Evolutionary conservation across 2,888 invertebrate genomes (phyloP).

Genomic region (Conomelus anceps): DNA sequence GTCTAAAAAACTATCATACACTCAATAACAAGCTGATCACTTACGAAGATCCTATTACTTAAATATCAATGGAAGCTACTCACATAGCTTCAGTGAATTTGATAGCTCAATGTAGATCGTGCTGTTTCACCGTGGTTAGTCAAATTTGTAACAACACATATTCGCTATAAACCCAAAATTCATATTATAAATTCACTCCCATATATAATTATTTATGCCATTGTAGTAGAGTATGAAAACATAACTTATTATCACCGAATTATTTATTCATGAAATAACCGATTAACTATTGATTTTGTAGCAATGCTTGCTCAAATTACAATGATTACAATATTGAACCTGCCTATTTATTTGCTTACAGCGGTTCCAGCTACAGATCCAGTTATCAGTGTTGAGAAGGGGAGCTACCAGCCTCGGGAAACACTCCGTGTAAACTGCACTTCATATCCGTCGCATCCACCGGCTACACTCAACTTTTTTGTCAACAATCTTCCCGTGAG

Average conservation of each 20-base stretch:
- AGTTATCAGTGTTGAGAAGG: constrained; percentile 61
- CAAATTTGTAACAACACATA: too few relatives aligned
- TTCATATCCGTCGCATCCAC: constrained; percentile 66
- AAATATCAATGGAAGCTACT: too few relatives aligned
- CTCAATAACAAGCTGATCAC: too few relatives aligned
- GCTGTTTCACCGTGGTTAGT: too few relatives aligned
- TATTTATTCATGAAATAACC: background rate
- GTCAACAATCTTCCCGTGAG: constrained; percentile 74
- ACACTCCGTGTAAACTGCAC: constrained; percentile 69
- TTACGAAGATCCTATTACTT: too few relatives aligned
- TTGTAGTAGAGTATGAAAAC: background rate
- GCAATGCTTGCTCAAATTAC: background rate
- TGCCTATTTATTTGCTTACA: constrained; percentile 47
- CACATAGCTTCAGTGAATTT: too few relatives aligned
- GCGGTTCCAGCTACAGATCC: constrained; percentile 63
- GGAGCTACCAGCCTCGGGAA: constrained; percentile 69
- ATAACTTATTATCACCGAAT: background rate
- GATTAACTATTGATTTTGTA: background rate
- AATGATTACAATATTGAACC: background rate
- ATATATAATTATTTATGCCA: background rate
- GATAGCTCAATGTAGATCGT: too few relatives aligned
- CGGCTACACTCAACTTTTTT: constrained; percentile 64
- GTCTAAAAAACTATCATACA: too few relatives aligned
- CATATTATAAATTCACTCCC: too few relatives aligned
- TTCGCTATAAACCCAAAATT: too few relatives aligned